phyloP scores from a whole-genome alignment of 2,888 invertebrate genomes.

The Rhingia rostrata region DNA sequence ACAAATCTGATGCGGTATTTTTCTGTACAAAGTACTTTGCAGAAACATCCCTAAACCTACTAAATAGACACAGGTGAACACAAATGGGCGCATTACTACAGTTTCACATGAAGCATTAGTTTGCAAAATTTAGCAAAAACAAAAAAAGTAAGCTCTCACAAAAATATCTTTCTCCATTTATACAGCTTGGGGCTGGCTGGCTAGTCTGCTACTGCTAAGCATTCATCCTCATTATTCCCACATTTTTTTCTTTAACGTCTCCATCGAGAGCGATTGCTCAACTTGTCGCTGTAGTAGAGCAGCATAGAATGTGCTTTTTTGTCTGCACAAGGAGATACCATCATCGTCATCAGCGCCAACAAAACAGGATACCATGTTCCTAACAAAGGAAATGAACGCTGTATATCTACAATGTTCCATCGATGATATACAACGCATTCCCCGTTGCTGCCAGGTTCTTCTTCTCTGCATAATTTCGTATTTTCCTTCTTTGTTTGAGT shows the following conservation, averaged over 20 bases:
- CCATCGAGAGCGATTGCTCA: conserved; percentile 48
- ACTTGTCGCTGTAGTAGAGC: conserved; percentile 42
- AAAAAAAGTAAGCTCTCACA: neutral
- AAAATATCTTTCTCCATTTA: conserved; percentile 26
- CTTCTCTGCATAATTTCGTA: conserved; percentile 59
- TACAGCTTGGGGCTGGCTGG: neutral
- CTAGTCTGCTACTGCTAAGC: neutral
- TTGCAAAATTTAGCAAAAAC: neutral
- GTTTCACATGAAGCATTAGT: neutral
- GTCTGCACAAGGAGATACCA: conserved; percentile 39
- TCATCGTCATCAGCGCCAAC: conserved; percentile 35
- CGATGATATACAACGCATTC: conserved; percentile 50
- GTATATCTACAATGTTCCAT: conserved; percentile 65
- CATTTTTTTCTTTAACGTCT: conserved; percentile 25
- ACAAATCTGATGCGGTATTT: too few relatives aligned
- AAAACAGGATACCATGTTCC: conserved; percentile 57
- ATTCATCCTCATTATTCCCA: conserved; percentile 28
- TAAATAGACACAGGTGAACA: too few relatives aligned
- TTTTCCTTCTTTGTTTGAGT: conserved; percentile 56
- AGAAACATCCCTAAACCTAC: too few relatives aligned
- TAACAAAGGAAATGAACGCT: conserved; percentile 66
- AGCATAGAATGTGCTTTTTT: conserved; percentile 40
- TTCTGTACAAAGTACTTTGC: too few relatives aligned
- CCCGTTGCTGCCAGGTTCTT: conserved; percentile 33
- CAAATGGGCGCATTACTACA: too few relatives aligned